Percentiles rank a stretch among this genome's conserved stretches.
Evolutionary conservation across 2,113 vertebrate species (phyloP).

Genomic region (Coregonus clupeaformis): DNA sequence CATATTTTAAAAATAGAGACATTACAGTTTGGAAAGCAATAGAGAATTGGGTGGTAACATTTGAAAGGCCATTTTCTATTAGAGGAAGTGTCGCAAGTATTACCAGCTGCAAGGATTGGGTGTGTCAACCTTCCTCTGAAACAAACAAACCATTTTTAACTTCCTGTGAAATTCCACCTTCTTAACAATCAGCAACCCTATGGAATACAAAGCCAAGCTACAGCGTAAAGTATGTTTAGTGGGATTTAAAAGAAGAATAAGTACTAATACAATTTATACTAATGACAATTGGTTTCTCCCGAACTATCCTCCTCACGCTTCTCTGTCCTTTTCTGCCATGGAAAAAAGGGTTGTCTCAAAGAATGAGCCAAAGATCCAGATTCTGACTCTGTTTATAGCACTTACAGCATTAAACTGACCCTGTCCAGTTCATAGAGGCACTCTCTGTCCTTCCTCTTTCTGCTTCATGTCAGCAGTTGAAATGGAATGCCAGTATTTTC

Average conservation of each 20-base stretch:
- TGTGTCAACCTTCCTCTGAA: constrained; percentile 81
- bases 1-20: neutral
- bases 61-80: constrained; percentile 75
- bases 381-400: neutral
- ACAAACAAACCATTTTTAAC: constrained; percentile 84
- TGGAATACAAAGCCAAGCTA: constrained; percentile 48
- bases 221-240: neutral
- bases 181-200: constrained; percentile 65
- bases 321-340: too few species aligned
- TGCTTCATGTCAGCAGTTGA: neutral
- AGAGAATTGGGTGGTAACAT: constrained; percentile 56
- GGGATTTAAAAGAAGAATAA: neutral
- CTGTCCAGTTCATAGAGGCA: too few species aligned
- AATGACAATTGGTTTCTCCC: neutral
- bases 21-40: constrained; percentile 40
- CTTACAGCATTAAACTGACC: neutral
- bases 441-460: neutral
- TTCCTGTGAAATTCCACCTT: constrained; percentile 76
- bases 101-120: constrained; percentile 78
- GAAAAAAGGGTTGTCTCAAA: neutral
- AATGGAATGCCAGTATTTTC: neutral
- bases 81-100: constrained; percentile 81
- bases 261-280: neutral
- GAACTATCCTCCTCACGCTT: neutral
- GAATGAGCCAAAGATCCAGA: neutral